phyloP scores from a whole-genome alignment of 2,888 invertebrate species.

The Brenthis daphne region DNA sequence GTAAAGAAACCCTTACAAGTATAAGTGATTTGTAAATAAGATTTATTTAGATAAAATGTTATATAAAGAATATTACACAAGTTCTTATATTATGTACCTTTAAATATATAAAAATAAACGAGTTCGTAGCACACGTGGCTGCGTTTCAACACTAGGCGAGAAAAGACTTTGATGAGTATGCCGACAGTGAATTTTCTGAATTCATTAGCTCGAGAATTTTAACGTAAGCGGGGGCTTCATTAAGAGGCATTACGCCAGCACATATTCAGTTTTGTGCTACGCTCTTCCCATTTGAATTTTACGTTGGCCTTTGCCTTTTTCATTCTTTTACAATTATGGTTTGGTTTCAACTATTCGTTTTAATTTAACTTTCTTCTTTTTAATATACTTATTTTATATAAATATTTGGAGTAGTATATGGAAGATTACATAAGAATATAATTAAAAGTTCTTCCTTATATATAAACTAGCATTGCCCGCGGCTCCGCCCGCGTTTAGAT shows the following conservation, averaged over 20 bases:
- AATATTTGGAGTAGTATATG: too few species aligned
- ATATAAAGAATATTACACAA: too few species aligned
- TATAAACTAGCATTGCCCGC: too few species aligned
- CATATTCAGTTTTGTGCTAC: constrained; percentile 30
- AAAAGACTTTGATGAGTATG: constrained; percentile 37
- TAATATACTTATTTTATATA: constrained; percentile 1
- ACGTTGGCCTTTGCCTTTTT: constrained; percentile 19
- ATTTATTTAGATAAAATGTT: too few species aligned
- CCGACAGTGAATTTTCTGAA: constrained; percentile 35
- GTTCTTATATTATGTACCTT: not conserved
- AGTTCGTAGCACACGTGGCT: constrained; percentile 22
- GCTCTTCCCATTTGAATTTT: constrained; percentile 29
- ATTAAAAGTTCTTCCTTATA: too few species aligned
- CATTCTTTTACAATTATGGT: constrained; percentile 5
- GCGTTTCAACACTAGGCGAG: constrained; percentile 22
- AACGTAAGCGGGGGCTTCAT: constrained; percentile 38
- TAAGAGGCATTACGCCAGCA: constrained; percentile 36
- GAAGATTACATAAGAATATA: too few species aligned
- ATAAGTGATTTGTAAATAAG: not conserved
- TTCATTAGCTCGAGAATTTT: constrained; percentile 41
- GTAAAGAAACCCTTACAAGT: not conserved
- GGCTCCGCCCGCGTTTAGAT: too few species aligned
- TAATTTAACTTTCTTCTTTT: not conserved
- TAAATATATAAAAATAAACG: not conserved
- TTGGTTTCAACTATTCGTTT: not conserved